Conservation (phyloP, 2,113 vertebrate species). For the Pituophis catenifer region DNA sequence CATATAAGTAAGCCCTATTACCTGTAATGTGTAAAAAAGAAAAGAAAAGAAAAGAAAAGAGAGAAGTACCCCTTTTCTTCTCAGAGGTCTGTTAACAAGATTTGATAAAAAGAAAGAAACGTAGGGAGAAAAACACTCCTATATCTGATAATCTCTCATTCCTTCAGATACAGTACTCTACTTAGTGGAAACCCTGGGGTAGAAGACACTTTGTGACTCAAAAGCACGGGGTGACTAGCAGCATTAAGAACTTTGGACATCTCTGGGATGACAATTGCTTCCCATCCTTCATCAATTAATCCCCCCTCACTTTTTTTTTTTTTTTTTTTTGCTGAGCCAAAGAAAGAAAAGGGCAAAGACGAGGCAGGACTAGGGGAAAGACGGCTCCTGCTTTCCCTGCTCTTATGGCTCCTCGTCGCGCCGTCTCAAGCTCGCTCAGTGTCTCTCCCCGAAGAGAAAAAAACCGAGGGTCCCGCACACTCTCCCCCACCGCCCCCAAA, state of each 20-base stretch:
- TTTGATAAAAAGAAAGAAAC: neutral
- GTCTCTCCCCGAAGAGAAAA: neutral
- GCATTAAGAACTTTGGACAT: neutral
- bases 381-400: neutral
- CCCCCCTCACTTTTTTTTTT: neutral
- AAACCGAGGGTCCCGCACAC: neutral
- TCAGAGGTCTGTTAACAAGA: neutral
- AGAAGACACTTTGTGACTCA: neutral
- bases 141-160: neutral
- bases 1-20: neutral
- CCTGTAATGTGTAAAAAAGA: neutral
- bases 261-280: neutral
- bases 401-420: neutral
- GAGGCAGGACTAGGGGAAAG: neutral
- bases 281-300: too few species aligned
- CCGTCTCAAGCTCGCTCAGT: neutral
- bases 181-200: neutral
- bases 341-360: neutral
- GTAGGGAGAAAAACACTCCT: neutral
- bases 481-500: neutral
- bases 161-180: neutral
- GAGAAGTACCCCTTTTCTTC: neutral
- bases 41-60: neutral
- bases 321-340: neutral
- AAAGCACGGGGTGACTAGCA: neutral